These are phyloP conservation scores for Abramis brama DNA, from an alignment of 2,113 vertebrate species.

Conservation along the genomic window DNA sequence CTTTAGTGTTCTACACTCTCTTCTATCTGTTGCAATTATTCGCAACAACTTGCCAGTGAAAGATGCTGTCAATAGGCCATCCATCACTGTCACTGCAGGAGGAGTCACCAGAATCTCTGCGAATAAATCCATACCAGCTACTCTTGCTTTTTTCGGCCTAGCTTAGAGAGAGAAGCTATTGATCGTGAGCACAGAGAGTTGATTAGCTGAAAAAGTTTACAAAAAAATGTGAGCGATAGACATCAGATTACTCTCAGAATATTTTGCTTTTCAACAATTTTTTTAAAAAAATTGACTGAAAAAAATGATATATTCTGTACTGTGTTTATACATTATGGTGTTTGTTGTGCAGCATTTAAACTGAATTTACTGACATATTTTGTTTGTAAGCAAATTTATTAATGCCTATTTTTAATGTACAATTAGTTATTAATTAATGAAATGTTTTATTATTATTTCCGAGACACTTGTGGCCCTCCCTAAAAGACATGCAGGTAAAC, in stretches of 20 bases:
- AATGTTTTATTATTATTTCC: too few species aligned
- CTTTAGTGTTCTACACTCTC: slow-evolving; percentile 50
- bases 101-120: background rate
- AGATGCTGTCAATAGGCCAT: slow-evolving; percentile 59
- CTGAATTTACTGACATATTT: background rate
- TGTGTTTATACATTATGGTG: background rate
- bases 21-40: slow-evolving; percentile 60
- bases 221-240: background rate
- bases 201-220: background rate
- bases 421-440: too few species aligned
- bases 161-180: background rate
- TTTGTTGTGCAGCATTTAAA: background rate
- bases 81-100: slow-evolving; percentile 55
- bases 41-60: slow-evolving; percentile 51
- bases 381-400: too few species aligned
- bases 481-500: too few species aligned
- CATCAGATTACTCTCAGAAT: background rate
- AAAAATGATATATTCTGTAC: background rate
- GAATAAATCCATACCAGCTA: slow-evolving; percentile 20
- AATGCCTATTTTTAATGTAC: too few species aligned
- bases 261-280: background rate
- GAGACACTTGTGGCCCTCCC: too few species aligned
- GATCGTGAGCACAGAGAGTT: background rate
- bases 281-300: too few species aligned
- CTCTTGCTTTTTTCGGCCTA: background rate